Evolutionary conservation across 2,888 invertebrate species (phyloP), one percentile per base, ranked within the genome.

Genomic region (Acrocera orbiculus): DNA sequence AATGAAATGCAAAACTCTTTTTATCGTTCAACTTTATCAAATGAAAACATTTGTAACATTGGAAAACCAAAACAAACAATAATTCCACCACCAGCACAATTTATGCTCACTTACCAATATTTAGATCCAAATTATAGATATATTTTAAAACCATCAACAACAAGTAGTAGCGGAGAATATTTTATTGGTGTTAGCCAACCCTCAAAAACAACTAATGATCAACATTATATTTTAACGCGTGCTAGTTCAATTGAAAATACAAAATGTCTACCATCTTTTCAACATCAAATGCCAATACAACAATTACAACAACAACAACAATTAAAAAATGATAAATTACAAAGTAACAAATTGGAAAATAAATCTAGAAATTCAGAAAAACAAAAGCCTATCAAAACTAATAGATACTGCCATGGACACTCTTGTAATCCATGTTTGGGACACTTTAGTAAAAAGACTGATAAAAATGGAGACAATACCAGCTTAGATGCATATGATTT

Each of bases 401-500:
- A 52, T 50, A 51, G 59, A 40, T 46, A 66, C 37, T 59, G 54
- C 27, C 56, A 60, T 41, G 53, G 53, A 0, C 76, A 76, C 45
- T 66, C 74, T 9, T 80, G 79, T 48, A 70, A 75, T 47, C 77
- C 80, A 1, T 80, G 80, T 44, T 63, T 78, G 49, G 73, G 75
- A 2, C 64, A 69, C 23, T 58, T 59, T 39, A 48, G 53, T 7
- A 58, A 59, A 47, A 60, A 57, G 38, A 41, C 51, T 2, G 56
- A 56, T 10, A 64, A 63, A 61, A 70, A 69, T 50, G 70, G 69
- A 2, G 83, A 81, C 45, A 76, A 76, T 37, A 76, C 76, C 28
- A 85, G 82, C 47, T 62, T 85, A 34, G 85, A 85, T 53, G 85
- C 83, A 4, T 86, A 86, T 46, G 85, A 85, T 52, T 61, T 85